These are phyloP conservation scores for Agrypnus murinus DNA, from an alignment of 2,888 invertebrate species.

Conservation along the genomic window DNA sequence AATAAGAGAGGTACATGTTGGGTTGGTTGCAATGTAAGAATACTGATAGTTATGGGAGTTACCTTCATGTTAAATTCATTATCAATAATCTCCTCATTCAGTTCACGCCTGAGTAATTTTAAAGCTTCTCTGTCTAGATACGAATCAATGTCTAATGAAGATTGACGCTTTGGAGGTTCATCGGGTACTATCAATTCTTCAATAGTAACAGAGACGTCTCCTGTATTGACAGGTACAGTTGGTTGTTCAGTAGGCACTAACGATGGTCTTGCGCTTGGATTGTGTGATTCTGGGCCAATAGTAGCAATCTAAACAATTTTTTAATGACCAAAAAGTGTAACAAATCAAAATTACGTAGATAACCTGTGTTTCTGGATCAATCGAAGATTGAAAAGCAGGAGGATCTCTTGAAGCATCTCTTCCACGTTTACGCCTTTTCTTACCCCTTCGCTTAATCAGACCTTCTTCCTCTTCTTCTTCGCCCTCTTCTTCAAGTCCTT, in stretches of 20 bases:
- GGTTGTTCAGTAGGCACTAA: conserved; percentile 71
- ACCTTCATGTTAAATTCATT: conserved; percentile 82
- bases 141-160: conserved; percentile 64
- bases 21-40: too few relatives aligned
- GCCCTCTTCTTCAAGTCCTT: conserved; percentile 66
- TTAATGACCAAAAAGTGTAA: conserved; percentile 4
- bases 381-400: conserved; percentile 65
- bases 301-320: conserved; percentile 54
- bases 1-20: too few relatives aligned
- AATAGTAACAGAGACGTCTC: neutral
- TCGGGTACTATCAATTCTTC: conserved; percentile 20
- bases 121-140: conserved; percentile 78
- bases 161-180: conserved; percentile 26
- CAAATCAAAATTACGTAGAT: neutral
- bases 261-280: conserved; percentile 80
- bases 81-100: conserved; percentile 80
- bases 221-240: neutral
- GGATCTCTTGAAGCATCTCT: conserved; percentile 66
- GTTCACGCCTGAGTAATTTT: conserved; percentile 79
- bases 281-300: conserved; percentile 75
- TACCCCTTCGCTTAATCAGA: conserved; percentile 76
- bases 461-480: conserved; percentile 76
- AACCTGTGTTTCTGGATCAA: conserved; percentile 83
- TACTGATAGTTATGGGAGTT: too few relatives aligned
- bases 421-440: conserved; percentile 70